These are phyloP conservation scores for Chelonia mydas DNA, from an alignment of 2,797 vertebrate species.

Conservation along the genomic window DNA sequence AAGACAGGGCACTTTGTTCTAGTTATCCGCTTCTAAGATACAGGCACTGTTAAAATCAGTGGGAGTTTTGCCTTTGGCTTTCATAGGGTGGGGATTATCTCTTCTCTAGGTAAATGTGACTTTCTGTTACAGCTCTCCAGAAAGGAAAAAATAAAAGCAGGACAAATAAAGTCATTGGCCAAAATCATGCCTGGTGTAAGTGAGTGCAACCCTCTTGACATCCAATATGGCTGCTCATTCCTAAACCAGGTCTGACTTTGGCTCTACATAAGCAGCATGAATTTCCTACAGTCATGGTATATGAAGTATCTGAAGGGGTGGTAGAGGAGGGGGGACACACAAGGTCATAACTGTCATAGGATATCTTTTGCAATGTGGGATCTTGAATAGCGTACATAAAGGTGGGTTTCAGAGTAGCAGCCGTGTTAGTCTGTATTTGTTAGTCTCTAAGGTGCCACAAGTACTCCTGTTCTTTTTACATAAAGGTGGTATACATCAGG, in stretches of 20 bases:
- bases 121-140: background rate
- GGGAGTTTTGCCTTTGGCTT: constrained; percentile 24
- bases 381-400: background rate
- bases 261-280: background rate
- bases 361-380: background rate
- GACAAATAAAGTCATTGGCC: background rate
- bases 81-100: background rate
- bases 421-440: no score
- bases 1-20: constrained; percentile 22
- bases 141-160: constrained; percentile 35
- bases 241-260: background rate
- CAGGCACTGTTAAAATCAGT: background rate
- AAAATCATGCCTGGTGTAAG: background rate
- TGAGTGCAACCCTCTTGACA: background rate
- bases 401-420: background rate
- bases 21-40: background rate
- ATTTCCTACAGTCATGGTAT: background rate
- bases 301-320: background rate
- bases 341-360: background rate
- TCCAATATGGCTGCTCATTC: background rate
- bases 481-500: fast-evolving
- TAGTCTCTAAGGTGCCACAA: no score
- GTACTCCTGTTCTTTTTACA: background rate
- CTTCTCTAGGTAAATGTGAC: background rate
- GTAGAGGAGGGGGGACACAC: fast-evolving